These are phyloP conservation scores for Lithobates sylvaticus DNA, from an alignment of 2,797 vertebrate species.

Conservation along the genomic window DNA sequence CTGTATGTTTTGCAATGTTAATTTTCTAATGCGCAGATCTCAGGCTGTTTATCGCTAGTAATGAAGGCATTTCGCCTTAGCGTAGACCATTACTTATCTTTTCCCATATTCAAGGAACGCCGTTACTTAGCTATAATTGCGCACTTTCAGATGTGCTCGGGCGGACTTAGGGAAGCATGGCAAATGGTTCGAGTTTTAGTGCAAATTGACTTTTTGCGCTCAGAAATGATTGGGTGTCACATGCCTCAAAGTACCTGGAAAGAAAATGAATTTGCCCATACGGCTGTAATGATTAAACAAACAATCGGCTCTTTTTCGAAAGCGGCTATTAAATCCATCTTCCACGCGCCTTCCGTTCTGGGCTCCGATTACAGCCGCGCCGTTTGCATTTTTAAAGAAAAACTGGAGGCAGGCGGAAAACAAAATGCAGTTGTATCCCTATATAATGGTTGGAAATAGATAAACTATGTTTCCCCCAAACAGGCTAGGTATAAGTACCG, in stretches of 20 bases:
- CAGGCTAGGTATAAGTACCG: not conserved
- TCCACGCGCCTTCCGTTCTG: conserved; percentile 25
- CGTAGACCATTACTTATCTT: conserved; percentile 33
- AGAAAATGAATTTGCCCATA: conserved; percentile 56
- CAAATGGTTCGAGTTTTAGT: conserved; percentile 54
- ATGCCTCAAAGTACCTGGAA: conserved; percentile 43
- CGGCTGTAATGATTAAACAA: conserved; percentile 58
- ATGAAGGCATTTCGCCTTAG: conserved; percentile 43
- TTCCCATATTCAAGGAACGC: conserved; percentile 44
- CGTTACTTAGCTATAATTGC: conserved; percentile 49
- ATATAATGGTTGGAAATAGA: not conserved
- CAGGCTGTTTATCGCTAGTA: not conserved
- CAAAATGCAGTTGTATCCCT: not conserved
- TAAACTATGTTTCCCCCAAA: not conserved
- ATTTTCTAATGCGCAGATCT: conserved; percentile 31
- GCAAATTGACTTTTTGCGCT: conserved; percentile 40
- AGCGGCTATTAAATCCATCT: conserved; percentile 44
- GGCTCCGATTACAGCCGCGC: conserved; percentile 8
- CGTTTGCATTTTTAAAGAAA: conserved; percentile 23
- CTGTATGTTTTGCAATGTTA: conserved; percentile 40
- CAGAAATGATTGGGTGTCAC: conserved; percentile 42
- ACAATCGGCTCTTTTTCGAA: conserved; percentile 47
- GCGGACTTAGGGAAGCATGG: conserved; percentile 52
- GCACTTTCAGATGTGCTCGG: conserved; percentile 31
- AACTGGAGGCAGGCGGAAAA: not conserved